These are phyloP conservation scores for Drosophila bipectinata DNA, from an alignment of 1,140 invertebrate genomes.

Conservation along the genomic window DNA sequence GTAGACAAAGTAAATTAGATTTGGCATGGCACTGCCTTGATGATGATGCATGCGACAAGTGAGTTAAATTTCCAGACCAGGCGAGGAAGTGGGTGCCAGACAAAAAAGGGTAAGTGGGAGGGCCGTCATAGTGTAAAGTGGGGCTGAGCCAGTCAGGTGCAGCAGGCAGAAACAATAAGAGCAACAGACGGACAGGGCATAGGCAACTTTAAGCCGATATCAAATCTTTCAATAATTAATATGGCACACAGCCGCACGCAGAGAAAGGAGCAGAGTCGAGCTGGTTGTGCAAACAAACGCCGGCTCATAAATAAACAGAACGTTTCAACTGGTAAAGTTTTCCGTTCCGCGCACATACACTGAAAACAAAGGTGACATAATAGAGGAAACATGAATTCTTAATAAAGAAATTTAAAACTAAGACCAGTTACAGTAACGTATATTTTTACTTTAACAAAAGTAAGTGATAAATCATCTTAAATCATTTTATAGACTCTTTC, in stretches of 20 bases:
- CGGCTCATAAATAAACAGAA: constrained; percentile 64
- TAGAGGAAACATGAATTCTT: too few relatives aligned
- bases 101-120: background rate
- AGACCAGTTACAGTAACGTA: too few relatives aligned
- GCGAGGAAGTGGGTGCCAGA: background rate
- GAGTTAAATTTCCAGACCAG: constrained; percentile 52
- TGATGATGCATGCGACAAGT: constrained; percentile 77
- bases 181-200: constrained; percentile 27
- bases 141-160: background rate
- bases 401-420: background rate
- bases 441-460: too few relatives aligned
- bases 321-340: constrained; percentile 67
- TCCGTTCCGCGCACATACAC: constrained; percentile 40
- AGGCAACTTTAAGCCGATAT: constrained; percentile 76
- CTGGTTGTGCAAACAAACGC: constrained; percentile 33
- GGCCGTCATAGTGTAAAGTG: background rate
- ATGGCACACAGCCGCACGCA: constrained; percentile 46
- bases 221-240: constrained; percentile 81
- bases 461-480: too few relatives aligned
- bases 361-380: background rate
- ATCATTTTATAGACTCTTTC: background rate
- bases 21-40: constrained; percentile 48
- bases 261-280: constrained; percentile 17
- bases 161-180: constrained; percentile 45
- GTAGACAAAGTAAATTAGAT: constrained; percentile 62